Evolutionary conservation across 2,888 invertebrate genomes (phyloP), one percentile per base, ranked within the genome.

Genomic region (Ochropleura plecta): DNA sequence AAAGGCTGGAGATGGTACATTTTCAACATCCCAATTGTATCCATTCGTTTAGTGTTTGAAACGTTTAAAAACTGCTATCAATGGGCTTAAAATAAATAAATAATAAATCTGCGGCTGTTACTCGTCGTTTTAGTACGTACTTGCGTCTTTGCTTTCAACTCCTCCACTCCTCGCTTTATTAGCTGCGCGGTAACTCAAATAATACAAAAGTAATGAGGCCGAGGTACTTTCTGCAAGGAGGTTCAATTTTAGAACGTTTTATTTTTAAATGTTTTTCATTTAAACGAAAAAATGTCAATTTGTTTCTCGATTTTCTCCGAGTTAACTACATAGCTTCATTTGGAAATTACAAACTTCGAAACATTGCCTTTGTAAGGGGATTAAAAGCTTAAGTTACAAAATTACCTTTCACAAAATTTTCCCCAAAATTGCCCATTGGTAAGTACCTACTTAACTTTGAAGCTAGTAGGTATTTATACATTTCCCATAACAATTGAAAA

Each of bases 351-450:
- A 86, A 90, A 90, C 87, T 90, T 88, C 60, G 78, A 86, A 88
- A 88, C 88, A 87, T 88, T 84, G 89, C 88, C 88, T 90, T 88
- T 89, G 87, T 84, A 83, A 87, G 83, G 76, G 84, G 86, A 89
- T 90, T 90, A 89, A 89, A 88, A 86, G 88, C 88, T 88, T 88
- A 87, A 88, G 88, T 91, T 88, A 89, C 86, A 87, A 88, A 90
- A 90, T 90, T 90, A 88, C 86, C 88, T 90, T 88, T 87, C 77
- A 82, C 79, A 88, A 87, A 86, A 89, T 88, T 85, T 85, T 82
- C 84, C 73, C 76, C 76, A 78, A 88, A 83, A 83, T 87, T 87
- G 85, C 85, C 82, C 83, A 69, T 81, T 64, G 63, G 55, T 62
- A 79, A 66, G 48, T 62, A 51, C 20, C 53, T 64, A 64, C 49